Percentiles rank a stretch among this genome's conserved stretches.
These are phyloP conservation scores for Drosophila virilis DNA, from an alignment of 1,140 invertebrate species.

Conservation along the genomic window DNA sequence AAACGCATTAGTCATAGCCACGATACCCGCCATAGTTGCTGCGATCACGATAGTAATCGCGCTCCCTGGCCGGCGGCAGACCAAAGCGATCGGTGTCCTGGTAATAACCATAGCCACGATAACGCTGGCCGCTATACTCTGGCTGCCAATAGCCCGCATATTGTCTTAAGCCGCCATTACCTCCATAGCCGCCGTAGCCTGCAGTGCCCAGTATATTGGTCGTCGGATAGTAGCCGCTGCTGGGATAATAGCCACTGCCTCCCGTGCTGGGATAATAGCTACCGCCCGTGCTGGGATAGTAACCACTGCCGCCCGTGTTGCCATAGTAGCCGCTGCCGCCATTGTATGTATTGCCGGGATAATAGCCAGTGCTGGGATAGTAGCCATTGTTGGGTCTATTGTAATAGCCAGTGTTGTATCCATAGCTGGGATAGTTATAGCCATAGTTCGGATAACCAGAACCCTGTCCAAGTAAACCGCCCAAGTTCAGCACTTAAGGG, in stretches of 20 bases:
- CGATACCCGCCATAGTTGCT: constrained; percentile 44
- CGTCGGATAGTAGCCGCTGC: constrained; percentile 60
- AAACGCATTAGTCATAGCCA: constrained; percentile 66
- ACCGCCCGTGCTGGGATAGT: constrained; percentile 30
- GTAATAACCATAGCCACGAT: constrained; percentile 82
- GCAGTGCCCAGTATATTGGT: constrained; percentile 72
- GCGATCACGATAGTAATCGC: constrained; percentile 45
- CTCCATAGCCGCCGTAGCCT: constrained; percentile 82
- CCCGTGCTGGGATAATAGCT: constrained; percentile 31
- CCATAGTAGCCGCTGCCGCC: constrained; percentile 32
- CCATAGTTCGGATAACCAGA: constrained; percentile 60
- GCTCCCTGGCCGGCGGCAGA: constrained; percentile 60
- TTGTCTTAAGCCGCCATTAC: constrained; percentile 84
- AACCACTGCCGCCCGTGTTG: constrained; percentile 1
- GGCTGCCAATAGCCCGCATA: constrained; percentile 84
- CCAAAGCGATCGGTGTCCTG: constrained; percentile 75
- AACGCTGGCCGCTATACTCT: constrained; percentile 74
- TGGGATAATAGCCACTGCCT: constrained; percentile 25
- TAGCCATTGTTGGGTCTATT: constrained; percentile 47
- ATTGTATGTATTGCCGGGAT: constrained; percentile 31
- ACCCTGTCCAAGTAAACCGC: constrained; percentile 55
- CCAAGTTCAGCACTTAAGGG: constrained; percentile 65
- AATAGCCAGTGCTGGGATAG: constrained; percentile 55
- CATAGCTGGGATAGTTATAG: constrained; percentile 48
- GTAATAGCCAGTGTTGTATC: constrained; percentile 33